Conservation (phyloP, 1,140 invertebrate genomes). For the Nasonia longicornis region DNA sequence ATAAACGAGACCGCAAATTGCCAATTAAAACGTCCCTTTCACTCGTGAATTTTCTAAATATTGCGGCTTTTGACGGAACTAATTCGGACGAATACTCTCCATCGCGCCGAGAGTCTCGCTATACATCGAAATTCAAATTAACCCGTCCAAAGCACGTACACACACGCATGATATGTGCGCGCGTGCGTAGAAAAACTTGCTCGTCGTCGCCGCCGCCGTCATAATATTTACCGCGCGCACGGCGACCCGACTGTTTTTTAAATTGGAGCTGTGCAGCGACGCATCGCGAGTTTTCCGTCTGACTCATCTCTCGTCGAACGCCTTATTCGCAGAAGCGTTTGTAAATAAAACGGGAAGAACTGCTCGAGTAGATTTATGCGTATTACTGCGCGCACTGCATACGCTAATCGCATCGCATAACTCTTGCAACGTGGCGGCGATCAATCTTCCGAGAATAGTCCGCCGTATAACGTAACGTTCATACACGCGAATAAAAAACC, state of each 20-base stretch:
- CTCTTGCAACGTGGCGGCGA: conserved; percentile 17
- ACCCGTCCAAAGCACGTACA: background rate
- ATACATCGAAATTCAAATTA: background rate
- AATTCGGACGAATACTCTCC: no score
- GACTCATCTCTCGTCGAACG: background rate
- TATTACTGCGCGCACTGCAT: conserved; percentile 11
- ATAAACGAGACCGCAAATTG: background rate
- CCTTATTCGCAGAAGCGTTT: conserved; percentile 7
- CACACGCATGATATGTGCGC: background rate
- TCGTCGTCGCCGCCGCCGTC: background rate
- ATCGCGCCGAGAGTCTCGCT: no score
- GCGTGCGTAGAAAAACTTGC: background rate
- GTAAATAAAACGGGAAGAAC: conserved; percentile 23
- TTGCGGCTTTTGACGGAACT: background rate
- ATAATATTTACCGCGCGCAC: background rate
- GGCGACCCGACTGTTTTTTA: background rate
- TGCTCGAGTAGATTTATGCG: background rate
- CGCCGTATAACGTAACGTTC: no score
- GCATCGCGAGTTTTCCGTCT: background rate
- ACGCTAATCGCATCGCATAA: conserved; percentile 30
- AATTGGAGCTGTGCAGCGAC: no score
- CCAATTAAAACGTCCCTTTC: background rate
- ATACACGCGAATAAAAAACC: background rate
- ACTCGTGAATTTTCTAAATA: background rate
- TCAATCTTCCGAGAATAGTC: conserved; percentile 27